Evolutionary conservation across 2,113 vertebrate genomes (phyloP).

Genomic region (Vulpes lagopus): DNA sequence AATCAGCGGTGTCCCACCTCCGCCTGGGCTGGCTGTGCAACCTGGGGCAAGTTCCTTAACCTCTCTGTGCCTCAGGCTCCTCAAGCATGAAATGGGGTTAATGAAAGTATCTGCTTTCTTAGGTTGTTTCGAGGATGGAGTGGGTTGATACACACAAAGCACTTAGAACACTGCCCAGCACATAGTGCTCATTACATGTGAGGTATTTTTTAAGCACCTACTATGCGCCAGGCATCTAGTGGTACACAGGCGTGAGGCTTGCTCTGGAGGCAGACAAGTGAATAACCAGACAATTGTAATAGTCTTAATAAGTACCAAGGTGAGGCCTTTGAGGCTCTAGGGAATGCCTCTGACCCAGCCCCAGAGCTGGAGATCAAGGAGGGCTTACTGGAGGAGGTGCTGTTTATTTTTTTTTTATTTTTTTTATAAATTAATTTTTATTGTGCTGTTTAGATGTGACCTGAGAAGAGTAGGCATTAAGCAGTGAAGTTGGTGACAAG

Average conservation of each 20-base stretch:
- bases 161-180: rapidly evolving
- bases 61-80: not conserved
- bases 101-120: not conserved
- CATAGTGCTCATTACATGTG: rapidly evolving
- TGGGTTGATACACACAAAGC: not conserved
- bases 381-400: slow-evolving; percentile 26
- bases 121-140: not conserved
- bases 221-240: not conserved
- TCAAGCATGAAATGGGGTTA: not conserved
- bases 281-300: not conserved
- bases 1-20: not conserved
- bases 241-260: not conserved
- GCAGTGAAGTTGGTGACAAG: not conserved
- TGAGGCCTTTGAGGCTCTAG: not conserved
- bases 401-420: not conserved
- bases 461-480: not conserved
- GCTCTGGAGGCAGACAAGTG: not conserved
- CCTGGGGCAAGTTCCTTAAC: not conserved
- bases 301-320: not conserved
- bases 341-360: not conserved
- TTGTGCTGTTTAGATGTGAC: not conserved
- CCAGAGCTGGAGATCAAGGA: not conserved
- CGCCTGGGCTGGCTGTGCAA: not conserved
- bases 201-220: not conserved
- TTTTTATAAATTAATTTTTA: no score